A percentile compares a stretch with the other conserved stretches of the same genome.
These are phyloP conservation scores for Hermatobates lingyangjiaoensis DNA, from an alignment of 1,140 invertebrate species.

Conservation along the genomic window DNA sequence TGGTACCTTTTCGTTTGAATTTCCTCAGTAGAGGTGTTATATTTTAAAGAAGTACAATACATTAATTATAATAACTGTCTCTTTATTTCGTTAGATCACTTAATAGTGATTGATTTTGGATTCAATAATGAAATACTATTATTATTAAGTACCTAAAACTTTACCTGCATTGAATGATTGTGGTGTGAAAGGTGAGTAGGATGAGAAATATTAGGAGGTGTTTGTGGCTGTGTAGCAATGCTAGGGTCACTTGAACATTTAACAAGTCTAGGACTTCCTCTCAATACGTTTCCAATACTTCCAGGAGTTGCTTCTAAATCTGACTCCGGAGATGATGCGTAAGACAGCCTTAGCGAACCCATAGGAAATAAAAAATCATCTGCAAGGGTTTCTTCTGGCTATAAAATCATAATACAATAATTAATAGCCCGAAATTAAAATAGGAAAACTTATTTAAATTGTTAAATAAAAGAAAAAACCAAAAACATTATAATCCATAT, in stretches of 20 bases:
- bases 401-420: slow-evolving; percentile 17
- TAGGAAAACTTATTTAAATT: slow-evolving; percentile 2
- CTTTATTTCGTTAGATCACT: too few relatives aligned
- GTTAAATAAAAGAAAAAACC: slow-evolving; percentile 5
- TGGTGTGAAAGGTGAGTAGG: slow-evolving; percentile 43
- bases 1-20: too few relatives aligned
- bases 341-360: slow-evolving; percentile 77
- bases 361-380: slow-evolving; percentile 97
- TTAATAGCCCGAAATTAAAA: slow-evolving; percentile 1
- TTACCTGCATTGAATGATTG: slow-evolving; percentile 15
- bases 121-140: too few relatives aligned
- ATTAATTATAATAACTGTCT: too few relatives aligned
- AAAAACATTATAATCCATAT: slow-evolving; percentile 2
- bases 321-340: slow-evolving; percentile 87
- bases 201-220: slow-evolving; percentile 10
- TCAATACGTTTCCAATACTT: slow-evolving; percentile 34
- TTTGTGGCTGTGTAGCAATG: slow-evolving; percentile 46
- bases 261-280: slow-evolving; percentile 41
- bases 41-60: too few relatives aligned
- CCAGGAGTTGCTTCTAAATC: slow-evolving; percentile 73
- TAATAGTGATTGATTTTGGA: too few relatives aligned
- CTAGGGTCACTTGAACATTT: slow-evolving; percentile 71
- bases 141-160: too few relatives aligned
- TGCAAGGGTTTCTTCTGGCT: slow-evolving; percentile 67
- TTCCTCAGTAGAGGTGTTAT: too few relatives aligned